Percentiles rank a stretch among this genome's conserved stretches.
Conservation (phyloP, 2,113 vertebrate species). For the Prolemur simus region DNA sequence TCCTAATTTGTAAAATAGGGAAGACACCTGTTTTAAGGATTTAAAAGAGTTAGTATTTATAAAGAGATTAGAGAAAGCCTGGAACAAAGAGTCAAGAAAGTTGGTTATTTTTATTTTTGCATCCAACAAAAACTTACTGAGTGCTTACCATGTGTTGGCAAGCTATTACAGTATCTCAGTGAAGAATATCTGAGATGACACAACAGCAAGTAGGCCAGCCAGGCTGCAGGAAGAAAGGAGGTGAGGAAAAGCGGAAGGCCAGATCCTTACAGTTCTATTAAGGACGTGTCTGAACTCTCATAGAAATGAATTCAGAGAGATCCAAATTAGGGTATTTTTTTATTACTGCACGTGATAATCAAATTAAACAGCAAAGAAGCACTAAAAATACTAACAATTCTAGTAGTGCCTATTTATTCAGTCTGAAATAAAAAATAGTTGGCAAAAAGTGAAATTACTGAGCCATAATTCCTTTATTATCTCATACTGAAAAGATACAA, state of each 20-base stretch:
- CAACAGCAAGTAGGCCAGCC: not conserved
- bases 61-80: not conserved
- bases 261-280: not conserved
- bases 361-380: not conserved
- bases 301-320: not conserved
- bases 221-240: not conserved
- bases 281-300: not conserved
- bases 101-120: not conserved
- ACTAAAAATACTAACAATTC: not conserved
- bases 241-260: not conserved
- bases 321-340: not conserved
- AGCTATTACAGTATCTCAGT: not conserved
- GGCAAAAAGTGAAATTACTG: not conserved
- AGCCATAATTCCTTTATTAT: not conserved
- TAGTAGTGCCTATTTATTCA: not conserved
- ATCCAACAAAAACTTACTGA: slow-evolving; percentile 21
- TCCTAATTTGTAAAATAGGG: not conserved
- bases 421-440: slow-evolving; percentile 10
- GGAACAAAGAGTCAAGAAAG: not conserved
- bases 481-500: not conserved
- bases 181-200: not conserved
- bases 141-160: not conserved
- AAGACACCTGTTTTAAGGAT: not conserved
- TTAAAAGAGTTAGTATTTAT: not conserved
- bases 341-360: not conserved